These are phyloP conservation scores for Acrocephalus scirpaceus DNA, from an alignment of 2,797 vertebrate species.

Conservation along the genomic window DNA sequence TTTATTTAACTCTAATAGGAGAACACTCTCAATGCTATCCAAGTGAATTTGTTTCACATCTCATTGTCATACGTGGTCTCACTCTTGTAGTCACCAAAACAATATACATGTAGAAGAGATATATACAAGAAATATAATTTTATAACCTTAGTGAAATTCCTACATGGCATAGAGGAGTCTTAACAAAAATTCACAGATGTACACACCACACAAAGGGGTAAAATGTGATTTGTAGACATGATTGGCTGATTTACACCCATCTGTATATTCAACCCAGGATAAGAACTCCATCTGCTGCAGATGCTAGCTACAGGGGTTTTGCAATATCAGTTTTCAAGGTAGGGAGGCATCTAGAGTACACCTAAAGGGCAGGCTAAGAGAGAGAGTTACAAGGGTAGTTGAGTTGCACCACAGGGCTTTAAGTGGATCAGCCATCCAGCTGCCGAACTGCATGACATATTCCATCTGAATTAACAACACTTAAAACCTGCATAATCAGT, in stretches of 20 bases:
- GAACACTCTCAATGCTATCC: background rate
- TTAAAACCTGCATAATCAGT: conserved; percentile 39
- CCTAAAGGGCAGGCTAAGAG: background rate
- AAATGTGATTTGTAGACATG: conserved; percentile 48
- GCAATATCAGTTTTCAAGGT: background rate
- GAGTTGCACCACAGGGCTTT: conserved; percentile 2
- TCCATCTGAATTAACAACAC: conserved; percentile 34
- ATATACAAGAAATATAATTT: background rate
- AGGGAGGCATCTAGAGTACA: conserved; percentile 13
- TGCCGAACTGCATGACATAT: conserved; percentile 20
- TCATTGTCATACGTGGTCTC: background rate
- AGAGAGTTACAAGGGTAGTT: background rate
- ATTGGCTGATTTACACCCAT: conserved; percentile 42
- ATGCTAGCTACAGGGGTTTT: conserved; percentile 24
- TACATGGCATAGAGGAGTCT: background rate
- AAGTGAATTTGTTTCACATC: background rate
- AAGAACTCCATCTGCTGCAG: conserved; percentile 60
- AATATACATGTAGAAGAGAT: background rate
- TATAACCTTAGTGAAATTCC: background rate
- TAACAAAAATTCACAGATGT: conserved; percentile 34
- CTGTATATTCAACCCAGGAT: conserved; percentile 12
- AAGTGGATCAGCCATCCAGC: conserved; percentile 39
- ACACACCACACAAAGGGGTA: background rate
- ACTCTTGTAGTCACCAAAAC: background rate
- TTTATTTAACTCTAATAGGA: background rate